Conservation (phyloP, 2,888 invertebrate species). For the Halictus quadricinctus region DNA sequence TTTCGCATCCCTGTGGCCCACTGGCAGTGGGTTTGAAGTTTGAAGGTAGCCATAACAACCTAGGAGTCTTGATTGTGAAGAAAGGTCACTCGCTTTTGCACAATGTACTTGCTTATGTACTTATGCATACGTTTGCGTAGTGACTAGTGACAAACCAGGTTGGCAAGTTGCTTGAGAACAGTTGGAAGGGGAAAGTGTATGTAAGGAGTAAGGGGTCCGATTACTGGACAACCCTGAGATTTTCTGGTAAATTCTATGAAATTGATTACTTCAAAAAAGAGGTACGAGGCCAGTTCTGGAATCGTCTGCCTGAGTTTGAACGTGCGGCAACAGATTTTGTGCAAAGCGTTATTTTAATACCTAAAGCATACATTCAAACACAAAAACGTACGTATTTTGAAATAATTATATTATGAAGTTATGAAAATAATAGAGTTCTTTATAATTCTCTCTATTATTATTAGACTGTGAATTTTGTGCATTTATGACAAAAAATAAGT, state of each 20-base stretch:
- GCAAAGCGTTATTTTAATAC: constrained; percentile 19
- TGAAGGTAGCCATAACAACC: neutral
- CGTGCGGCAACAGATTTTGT: neutral
- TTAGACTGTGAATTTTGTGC: neutral
- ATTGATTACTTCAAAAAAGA: constrained; percentile 28
- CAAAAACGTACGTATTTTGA: constrained; percentile 22
- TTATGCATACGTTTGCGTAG: too few relatives aligned
- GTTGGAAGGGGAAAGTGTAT: neutral
- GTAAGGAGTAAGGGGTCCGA: neutral
- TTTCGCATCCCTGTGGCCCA: too few relatives aligned
- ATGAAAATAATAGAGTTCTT: neutral
- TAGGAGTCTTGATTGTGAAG: neutral
- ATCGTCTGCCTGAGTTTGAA: constrained; percentile 5
- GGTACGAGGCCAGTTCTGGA: neutral
- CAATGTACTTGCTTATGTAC: neutral
- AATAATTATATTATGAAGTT: neutral
- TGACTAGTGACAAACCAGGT: neutral
- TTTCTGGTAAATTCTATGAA: constrained; percentile 42
- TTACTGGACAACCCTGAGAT: constrained; percentile 11
- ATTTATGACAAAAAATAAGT: neutral
- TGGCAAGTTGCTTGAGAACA: neutral
- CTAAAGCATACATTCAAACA: neutral
- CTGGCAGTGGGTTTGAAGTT: too few relatives aligned
- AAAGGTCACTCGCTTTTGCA: neutral
- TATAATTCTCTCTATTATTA: neutral